These are phyloP conservation scores for Theristus sp. DNA, from an alignment of 2,888 invertebrate species.

Conservation along the genomic window DNA sequence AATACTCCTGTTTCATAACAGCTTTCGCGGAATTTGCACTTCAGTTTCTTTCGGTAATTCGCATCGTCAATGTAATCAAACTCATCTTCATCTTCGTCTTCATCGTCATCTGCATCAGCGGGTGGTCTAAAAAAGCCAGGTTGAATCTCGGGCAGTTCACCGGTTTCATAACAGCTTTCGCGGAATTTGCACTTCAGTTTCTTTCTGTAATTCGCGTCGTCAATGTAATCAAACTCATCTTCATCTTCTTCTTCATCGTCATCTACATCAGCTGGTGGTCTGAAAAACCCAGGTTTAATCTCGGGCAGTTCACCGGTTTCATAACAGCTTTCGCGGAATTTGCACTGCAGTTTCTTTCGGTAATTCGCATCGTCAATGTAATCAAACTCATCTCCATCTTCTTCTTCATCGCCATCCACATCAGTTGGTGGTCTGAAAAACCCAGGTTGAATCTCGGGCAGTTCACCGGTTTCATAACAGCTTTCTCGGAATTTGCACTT, in stretches of 20 bases:
- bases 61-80: neutral
- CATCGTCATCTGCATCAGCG: neutral
- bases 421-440: neutral
- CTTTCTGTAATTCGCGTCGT: neutral
- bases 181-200: slow-evolving; percentile 19
- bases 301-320: slow-evolving; percentile 16
- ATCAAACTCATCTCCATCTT: neutral
- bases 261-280: neutral
- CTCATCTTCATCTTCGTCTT: slow-evolving; percentile 5
- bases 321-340: slow-evolving; percentile 19
- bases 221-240: slow-evolving; percentile 7
- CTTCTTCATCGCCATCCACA: neutral
- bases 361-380: neutral
- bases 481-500: slow-evolving; percentile 18
- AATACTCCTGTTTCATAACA: slow-evolving; percentile 18
- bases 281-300: neutral
- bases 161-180: slow-evolving; percentile 17
- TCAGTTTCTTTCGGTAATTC: slow-evolving; percentile 6
- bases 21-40: slow-evolving; percentile 19
- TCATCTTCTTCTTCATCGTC: neutral
- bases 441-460: neutral
- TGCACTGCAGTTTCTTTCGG: slow-evolving; percentile 13
- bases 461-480: slow-evolving; percentile 16
- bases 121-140: neutral
- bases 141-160: slow-evolving; percentile 12